Base-by-base conservation (phyloP, 2,888 invertebrate species). In the Sabatieria punctata region DNA sequence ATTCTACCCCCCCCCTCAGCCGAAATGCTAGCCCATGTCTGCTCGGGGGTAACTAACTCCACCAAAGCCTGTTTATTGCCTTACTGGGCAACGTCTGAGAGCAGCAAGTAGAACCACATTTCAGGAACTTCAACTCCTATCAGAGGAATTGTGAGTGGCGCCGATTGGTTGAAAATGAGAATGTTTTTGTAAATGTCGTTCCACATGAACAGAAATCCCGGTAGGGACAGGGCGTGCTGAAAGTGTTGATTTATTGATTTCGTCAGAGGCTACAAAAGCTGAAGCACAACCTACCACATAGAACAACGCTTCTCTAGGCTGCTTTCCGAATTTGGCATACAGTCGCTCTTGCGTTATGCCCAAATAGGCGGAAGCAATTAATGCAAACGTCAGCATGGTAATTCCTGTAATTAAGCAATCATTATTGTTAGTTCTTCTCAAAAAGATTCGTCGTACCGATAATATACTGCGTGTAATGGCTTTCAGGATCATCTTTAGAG, bases 51-150 rank as follows among this genome's bases (percentile, higher is more conserved):
- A 49, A 40, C 38, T 44, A 37, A 15, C n/a, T 30, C 15, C 11
- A 30, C 11, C 33, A 33, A 11, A 33, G n/a, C 11, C 11, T 33
- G 33, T n/a, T 8, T n/a, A 38, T 13, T 8, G 71, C 74, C 73
- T 73, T 78, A 93, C 75, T 93, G 91, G 1, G 89, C 85, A 2
- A 85, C 56, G 4, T 84, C 78, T 66, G 89, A 89, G 24, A 81
- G 77, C 33, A 81, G 65, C 41, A 93, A 71, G 69, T 78, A 85
- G 4, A 80, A 57, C 64, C 85, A 78, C 63, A 84, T 75, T 54
- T 76, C 72, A 0, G 93, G 91, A 27, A 86, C 52, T 2, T 60
- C 55, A 1, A 64, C 44, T 24, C 56, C 59, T 4, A 79, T 41
- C 1, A 76, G 76, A 4, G 54, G 46, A 48, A 63, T 11, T 11